phyloP scores from a whole-genome alignment of 2,888 invertebrate species.

The Ochropleura plecta region DNA sequence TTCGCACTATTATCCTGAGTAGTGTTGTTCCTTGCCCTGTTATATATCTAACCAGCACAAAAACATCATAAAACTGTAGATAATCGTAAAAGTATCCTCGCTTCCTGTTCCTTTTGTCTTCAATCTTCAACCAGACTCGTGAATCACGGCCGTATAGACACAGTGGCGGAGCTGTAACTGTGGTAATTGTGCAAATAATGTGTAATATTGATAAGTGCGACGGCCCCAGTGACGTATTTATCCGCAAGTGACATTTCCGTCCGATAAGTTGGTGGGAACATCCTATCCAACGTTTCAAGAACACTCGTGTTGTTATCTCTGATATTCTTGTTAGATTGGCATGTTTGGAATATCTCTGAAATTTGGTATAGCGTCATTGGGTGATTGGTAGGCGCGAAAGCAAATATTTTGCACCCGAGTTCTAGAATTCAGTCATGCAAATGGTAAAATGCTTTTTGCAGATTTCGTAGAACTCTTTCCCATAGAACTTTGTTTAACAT shows the following conservation, averaged over 20 bases:
- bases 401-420: slow-evolving; percentile 2
- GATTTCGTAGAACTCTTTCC: background rate
- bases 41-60: slow-evolving; percentile 21
- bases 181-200: slow-evolving; percentile 69
- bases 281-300: slow-evolving; percentile 31
- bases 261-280: slow-evolving; percentile 76
- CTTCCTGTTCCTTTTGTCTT: slow-evolving; percentile 65
- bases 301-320: slow-evolving; percentile 23
- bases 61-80: slow-evolving; percentile 38
- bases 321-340: slow-evolving; percentile 17
- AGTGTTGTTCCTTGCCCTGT: background rate
- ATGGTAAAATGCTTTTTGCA: background rate
- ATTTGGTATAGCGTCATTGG: background rate
- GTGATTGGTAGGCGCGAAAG: slow-evolving; percentile 2
- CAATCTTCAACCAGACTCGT: slow-evolving; percentile 44
- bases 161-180: slow-evolving; percentile 35
- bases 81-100: slow-evolving; percentile 52
- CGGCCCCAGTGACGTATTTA: slow-evolving; percentile 75
- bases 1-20: background rate
- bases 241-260: slow-evolving; percentile 87
- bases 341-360: slow-evolving; percentile 1
- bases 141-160: slow-evolving; percentile 56
- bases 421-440: background rate
- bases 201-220: slow-evolving; percentile 75
- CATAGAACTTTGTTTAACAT: background rate